Conservation (phyloP, 2,888 invertebrate species). For the Scaeva pyrastri region DNA sequence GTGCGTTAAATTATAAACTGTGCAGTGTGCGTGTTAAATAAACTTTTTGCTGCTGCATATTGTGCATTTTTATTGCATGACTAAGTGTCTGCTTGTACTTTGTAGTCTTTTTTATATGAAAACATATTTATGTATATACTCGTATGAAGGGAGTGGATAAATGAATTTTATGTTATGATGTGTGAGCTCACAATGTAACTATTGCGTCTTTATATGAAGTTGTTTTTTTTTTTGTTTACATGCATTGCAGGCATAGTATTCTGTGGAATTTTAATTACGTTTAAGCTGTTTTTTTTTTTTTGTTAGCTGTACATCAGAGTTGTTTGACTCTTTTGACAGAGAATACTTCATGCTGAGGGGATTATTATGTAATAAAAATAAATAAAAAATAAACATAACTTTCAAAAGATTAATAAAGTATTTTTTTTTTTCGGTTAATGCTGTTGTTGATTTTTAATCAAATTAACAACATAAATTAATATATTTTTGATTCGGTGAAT, state of each 20-base stretch:
- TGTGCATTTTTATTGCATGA: conserved; percentile 67
- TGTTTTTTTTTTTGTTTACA: conserved; percentile 2
- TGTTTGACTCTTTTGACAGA: conserved; percentile 40
- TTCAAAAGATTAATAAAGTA: background rate
- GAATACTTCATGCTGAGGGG: conserved; percentile 29
- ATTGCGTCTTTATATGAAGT: conserved; percentile 8
- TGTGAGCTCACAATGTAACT: conserved; percentile 22
- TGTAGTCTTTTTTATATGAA: background rate
- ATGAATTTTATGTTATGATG: conserved; percentile 14
- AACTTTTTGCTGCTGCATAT: conserved; percentile 13
- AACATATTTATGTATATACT: background rate
- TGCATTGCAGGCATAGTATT: conserved; percentile 32
- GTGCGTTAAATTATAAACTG: conserved; percentile 19
- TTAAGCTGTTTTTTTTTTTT: conserved; percentile 1
- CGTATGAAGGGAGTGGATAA: conserved; percentile 20
- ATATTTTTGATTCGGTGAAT: too few species aligned
- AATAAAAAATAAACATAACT: background rate
- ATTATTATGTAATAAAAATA: background rate
- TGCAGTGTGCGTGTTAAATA: conserved; percentile 19
- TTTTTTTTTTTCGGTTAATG: background rate
- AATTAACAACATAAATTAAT: background rate
- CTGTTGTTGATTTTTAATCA: conserved; percentile 24
- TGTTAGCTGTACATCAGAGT: conserved; percentile 4
- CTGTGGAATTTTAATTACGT: conserved; percentile 63
- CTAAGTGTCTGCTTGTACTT: conserved; percentile 24